Conservation (phyloP, 2,888 invertebrate genomes). For the Ditula angustiorana region DNA sequence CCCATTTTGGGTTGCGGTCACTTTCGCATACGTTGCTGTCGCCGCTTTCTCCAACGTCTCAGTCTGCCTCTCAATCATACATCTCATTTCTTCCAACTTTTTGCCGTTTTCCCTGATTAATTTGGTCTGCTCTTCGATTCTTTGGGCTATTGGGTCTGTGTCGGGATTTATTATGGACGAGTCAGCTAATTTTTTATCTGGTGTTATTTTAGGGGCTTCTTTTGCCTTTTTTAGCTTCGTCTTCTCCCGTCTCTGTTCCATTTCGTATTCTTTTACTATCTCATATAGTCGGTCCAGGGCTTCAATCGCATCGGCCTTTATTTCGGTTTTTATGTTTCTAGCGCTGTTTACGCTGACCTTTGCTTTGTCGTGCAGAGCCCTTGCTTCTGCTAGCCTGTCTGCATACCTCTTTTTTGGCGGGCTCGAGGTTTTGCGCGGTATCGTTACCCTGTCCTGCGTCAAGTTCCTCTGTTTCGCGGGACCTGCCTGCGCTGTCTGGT, state of each 20-base stretch:
- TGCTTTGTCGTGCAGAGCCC: background rate
- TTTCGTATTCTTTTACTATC: background rate
- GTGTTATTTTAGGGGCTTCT: background rate
- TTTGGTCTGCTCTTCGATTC: background rate
- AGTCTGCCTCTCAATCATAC: background rate
- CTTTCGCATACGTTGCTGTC: background rate
- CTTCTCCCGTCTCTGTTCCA: background rate
- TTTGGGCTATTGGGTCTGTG: background rate
- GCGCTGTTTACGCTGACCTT: background rate
- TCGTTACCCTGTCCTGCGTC: background rate
- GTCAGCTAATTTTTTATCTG: background rate
- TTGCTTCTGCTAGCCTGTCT: background rate
- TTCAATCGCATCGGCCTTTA: background rate
- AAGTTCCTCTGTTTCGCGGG: background rate
- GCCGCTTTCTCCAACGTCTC: background rate
- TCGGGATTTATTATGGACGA: background rate
- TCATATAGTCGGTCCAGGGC: background rate
- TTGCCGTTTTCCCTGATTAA: background rate
- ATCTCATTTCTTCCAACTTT: slow-evolving; percentile 5
- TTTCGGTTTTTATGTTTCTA: background rate
- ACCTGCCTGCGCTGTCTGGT: background rate
- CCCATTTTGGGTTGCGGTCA: background rate
- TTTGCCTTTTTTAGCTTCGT: background rate
- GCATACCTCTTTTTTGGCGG: background rate
- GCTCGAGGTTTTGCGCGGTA: too few species aligned